phyloP scores from a whole-genome alignment of 2,113 vertebrate species.

The Otis tarda region DNA sequence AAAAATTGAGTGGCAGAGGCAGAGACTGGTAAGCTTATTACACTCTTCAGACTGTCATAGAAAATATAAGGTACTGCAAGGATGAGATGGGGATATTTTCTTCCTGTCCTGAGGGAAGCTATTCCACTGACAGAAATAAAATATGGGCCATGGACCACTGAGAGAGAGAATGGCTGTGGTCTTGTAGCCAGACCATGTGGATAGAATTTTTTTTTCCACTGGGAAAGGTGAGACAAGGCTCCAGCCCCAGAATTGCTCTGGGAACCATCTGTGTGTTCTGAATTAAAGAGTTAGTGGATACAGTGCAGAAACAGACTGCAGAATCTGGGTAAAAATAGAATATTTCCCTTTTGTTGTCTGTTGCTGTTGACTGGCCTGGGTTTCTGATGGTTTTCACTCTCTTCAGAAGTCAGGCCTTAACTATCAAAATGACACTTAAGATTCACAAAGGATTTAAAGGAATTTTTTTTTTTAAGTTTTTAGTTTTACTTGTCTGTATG shows the following conservation, averaged over 20 bases:
- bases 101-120: background rate
- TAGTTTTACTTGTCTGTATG: background rate
- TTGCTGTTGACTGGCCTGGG: background rate
- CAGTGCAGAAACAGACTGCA: background rate
- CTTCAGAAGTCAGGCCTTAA: background rate
- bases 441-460: background rate
- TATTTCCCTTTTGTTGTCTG: background rate
- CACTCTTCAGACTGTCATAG: background rate
- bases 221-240: background rate
- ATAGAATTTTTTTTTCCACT: background rate
- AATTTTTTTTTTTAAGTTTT: accelerated
- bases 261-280: background rate
- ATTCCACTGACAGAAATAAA: background rate
- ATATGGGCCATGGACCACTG: background rate
- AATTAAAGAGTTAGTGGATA: background rate
- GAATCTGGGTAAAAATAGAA: background rate
- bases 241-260: background rate
- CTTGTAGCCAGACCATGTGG: background rate
- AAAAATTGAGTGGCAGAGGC: background rate
- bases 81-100: background rate
- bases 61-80: background rate
- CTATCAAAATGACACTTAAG: background rate
- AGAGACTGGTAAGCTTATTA: background rate
- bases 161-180: background rate
- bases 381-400: background rate